Conservation (phyloP, 2,113 vertebrate species). For the Riparia riparia region DNA sequence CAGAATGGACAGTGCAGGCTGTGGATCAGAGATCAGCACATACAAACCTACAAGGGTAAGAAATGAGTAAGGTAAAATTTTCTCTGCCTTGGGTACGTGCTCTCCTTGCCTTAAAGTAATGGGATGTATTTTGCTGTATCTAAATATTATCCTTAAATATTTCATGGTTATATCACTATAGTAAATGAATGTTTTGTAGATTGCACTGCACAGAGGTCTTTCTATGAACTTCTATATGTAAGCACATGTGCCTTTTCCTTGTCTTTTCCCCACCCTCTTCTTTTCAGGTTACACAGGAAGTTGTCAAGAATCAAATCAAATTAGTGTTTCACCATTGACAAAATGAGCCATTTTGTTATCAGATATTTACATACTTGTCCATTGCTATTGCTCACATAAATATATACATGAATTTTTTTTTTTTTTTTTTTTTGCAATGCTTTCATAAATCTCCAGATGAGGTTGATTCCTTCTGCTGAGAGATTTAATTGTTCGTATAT, state of each 20-base stretch:
- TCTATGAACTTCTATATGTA: background rate
- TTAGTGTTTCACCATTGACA: background rate
- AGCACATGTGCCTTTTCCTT: background rate
- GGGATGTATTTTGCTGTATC: background rate
- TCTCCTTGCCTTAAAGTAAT: background rate
- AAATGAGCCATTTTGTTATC: background rate
- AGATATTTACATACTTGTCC: background rate
- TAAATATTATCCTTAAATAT: background rate
- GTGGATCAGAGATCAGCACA: background rate
- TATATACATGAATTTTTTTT: background rate
- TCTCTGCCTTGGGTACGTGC: background rate
- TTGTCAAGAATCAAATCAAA: background rate
- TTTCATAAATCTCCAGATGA: constrained; percentile 17
- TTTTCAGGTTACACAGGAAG: background rate
- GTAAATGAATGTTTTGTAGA: background rate
- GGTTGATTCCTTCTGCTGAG: constrained; percentile 36
- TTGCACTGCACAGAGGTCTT: background rate
- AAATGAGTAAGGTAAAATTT: background rate
- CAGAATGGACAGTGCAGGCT: background rate
- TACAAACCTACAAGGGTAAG: background rate
- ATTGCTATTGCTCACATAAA: background rate
- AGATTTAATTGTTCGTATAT: constrained; percentile 47
- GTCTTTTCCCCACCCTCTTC: background rate
- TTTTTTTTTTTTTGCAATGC: background rate
- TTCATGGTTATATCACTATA: background rate